Conservation (phyloP, 2,797 vertebrate genomes). For the Lerista edwardsae region DNA sequence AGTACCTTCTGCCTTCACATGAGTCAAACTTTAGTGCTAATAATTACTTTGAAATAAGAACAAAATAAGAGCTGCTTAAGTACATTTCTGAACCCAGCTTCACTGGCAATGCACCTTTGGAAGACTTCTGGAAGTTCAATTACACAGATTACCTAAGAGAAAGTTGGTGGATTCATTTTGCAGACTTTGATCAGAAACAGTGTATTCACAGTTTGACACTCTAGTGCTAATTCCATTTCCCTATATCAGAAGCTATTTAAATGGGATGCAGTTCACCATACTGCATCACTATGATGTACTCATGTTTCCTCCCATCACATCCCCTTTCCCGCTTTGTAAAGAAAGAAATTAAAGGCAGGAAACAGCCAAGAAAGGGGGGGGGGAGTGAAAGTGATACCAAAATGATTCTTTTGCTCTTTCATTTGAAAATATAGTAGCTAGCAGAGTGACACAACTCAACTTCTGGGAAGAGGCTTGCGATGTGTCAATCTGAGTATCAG, state of each 20-base stretch:
- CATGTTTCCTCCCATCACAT: not conserved
- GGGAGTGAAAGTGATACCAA: not conserved
- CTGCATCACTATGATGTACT: not conserved
- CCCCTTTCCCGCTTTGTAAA: not conserved
- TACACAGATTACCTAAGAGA: not conserved
- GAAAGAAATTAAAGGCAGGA: not conserved
- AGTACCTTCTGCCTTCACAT: not conserved
- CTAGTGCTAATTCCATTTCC: not conserved
- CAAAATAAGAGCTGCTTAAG: not conserved
- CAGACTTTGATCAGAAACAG: not conserved
- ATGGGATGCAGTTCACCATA: not conserved
- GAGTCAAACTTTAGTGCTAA: not conserved
- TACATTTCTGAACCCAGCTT: not conserved
- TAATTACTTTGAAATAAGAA: not conserved
- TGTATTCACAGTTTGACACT: not conserved
- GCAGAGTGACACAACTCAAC: not conserved
- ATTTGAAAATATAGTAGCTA: not conserved
- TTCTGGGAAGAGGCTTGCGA: conserved; percentile 7
- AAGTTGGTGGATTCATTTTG: not conserved
- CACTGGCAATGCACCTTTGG: not conserved
- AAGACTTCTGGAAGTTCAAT: conserved; percentile 3
- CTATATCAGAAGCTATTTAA: not conserved
- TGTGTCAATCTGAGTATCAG: not conserved
- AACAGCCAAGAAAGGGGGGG: not conserved
- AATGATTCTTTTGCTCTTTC: not conserved